Base-by-base conservation (phyloP, 2,113 vertebrate genomes). In the Peromyscus californicus region DNA sequence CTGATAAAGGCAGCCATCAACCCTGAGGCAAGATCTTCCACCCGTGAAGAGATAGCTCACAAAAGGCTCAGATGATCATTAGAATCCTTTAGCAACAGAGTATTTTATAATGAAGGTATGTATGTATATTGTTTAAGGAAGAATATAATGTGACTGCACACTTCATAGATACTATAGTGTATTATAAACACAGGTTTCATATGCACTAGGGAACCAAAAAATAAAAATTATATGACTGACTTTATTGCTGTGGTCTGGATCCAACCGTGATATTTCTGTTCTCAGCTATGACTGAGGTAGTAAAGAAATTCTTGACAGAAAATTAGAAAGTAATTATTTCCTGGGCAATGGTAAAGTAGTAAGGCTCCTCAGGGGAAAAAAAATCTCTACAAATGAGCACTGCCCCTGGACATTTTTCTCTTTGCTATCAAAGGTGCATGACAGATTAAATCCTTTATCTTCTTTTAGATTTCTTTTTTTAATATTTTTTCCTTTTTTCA, bases 311-410 rank as follows among this genome's bases (percentile, higher is more conserved):
- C n/a, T 63, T 10, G 26, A 59, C 24, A 42, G 82, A 59, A 61
- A 8, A 63, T 42, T 63, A 63, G 22, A 82, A 83, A 59, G 39
- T 13, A 26, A 42, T 61, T 48, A 67, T 86, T 45, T 8, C 63
- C 31, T 48, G 21, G 67, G 36, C 57, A 97, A 94, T 90, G 90
- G 80, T 33, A 42, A 79, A 85, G 69, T 54, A 94, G 76, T 94
- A 90, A 93, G n/a, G 4, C 39, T 91, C 42, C 96, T 96, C 26
- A 95, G 29, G 36, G 16, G 16, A 19, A 15, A 59, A 80, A 96
- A 85, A 95, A 85, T 59, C 91, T 96, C 92, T 97, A 39, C 22
- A 93, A 82, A 48, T 82, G 42, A 93, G 36, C 76, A 89, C 69
- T 33, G 36, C 63, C 87, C 69, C 83, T 36, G 69, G 2, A 83